Evolutionary conservation across 2,888 invertebrate genomes (phyloP).

Genomic region (Steinernema scapterisci): DNA sequence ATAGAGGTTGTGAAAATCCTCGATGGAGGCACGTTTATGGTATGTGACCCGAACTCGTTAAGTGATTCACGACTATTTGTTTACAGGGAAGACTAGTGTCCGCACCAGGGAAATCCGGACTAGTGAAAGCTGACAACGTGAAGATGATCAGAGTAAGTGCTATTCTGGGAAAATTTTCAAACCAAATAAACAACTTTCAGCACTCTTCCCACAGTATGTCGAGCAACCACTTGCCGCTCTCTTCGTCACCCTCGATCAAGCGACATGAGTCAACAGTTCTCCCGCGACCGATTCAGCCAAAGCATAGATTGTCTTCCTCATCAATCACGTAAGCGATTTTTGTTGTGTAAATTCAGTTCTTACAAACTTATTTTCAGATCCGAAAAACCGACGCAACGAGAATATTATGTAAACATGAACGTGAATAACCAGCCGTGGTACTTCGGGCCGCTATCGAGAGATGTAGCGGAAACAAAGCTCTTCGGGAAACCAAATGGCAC

Average conservation of each 20-base stretch:
- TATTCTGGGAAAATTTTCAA: no score
- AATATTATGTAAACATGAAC: constrained; percentile 55
- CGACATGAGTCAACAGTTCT: constrained; percentile 50
- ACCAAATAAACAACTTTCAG: no score
- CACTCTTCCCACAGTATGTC: constrained; percentile 15
- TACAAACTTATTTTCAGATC: background rate
- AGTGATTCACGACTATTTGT: background rate
- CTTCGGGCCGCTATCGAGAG: constrained; percentile 55
- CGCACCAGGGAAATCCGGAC: constrained; percentile 36
- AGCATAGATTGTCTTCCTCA: background rate
- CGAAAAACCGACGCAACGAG: constrained; percentile 30
- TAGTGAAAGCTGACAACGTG: constrained; percentile 6
- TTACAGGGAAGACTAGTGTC: constrained; percentile 46
- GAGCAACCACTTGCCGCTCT: background rate
- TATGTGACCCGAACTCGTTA: background rate
- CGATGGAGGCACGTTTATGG: constrained; percentile 37
- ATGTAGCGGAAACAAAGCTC: constrained; percentile 60
- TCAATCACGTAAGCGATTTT: constrained; percentile 26
- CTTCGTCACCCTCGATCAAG: constrained; percentile 31
- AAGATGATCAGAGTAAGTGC: no score
- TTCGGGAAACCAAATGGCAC: constrained; percentile 68
- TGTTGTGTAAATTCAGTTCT: background rate
- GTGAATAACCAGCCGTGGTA: constrained; percentile 58
- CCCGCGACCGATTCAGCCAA: constrained; percentile 37
- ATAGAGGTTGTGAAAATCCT: constrained; percentile 53